phyloP scores from a whole-genome alignment of 2,888 invertebrate species.

The Phymatocera aterrima region DNA sequence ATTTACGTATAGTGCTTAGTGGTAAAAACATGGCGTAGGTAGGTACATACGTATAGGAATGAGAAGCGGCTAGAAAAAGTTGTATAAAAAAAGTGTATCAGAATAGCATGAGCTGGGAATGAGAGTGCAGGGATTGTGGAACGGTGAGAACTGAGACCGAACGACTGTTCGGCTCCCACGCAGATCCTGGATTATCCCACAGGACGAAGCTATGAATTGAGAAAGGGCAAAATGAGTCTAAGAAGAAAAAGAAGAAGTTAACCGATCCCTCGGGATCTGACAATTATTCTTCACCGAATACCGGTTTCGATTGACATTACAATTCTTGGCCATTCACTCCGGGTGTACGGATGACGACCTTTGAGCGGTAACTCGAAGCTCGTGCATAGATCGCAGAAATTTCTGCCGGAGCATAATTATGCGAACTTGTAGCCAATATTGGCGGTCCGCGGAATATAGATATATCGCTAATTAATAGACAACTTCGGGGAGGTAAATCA shows the following conservation, averaged over 20 bases:
- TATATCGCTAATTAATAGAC: constrained; percentile 23
- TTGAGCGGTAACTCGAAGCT: background rate
- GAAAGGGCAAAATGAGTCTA: too few species aligned
- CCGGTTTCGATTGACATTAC: constrained; percentile 33
- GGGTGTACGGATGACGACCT: constrained; percentile 1
- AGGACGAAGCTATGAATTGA: constrained; percentile 35
- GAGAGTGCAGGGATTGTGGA: constrained; percentile 34
- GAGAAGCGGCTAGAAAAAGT: constrained; percentile 9
- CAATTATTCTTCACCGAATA: constrained; percentile 18
- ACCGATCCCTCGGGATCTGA: background rate
- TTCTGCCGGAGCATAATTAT: background rate
- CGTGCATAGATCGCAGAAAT: background rate
- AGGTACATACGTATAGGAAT: too few species aligned
- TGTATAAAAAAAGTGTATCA: background rate
- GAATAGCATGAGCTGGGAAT: constrained; percentile 33
- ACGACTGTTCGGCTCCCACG: constrained; percentile 53
- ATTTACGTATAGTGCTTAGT: background rate
- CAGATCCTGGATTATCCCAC: constrained; percentile 57
- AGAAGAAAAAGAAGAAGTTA: background rate
- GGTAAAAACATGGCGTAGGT: background rate
- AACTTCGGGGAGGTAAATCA: constrained; percentile 20
- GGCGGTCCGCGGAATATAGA: background rate
- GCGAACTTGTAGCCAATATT: too few species aligned
- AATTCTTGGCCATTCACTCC: background rate
- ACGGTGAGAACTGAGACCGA: background rate